Evolutionary conservation across 2,797 vertebrate genomes (phyloP), one percentile per base, ranked within the genome.

Genomic region (Pangasius djambal): DNA sequence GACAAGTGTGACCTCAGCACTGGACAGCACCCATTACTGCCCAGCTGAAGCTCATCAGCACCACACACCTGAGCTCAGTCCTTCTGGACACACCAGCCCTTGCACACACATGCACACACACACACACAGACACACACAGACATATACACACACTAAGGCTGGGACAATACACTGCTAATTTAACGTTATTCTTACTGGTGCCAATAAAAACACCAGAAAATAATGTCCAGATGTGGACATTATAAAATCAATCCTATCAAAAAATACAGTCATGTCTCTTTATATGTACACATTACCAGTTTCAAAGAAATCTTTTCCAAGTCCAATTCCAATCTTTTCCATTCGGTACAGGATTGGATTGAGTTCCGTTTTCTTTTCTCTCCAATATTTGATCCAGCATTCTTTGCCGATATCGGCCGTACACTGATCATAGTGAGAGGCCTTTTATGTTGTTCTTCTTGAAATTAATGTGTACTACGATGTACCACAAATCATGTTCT

Each of bases 31-130:
- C 50, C 81, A 91, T 91, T 90, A 90, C 79, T 90, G 88, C 78
- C 89, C 83, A 90, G 91, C 91, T 92, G 91, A 88, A 92, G 84
- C 88, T 92, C 90, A 92, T 92, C 91, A 92, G 88, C 86, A 67
- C 63, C 88, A 75, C 86, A 88, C 89, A 91, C 90, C 90, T 92
- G 90, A 91, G 91, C 92, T 89, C 89, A 88, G 67, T 84, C 75
- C 77, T 89, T 79, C 81, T 82, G 88, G 87, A 91, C 79, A 88
- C 84, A 86, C 75, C 28, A 55, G 59, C 79, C 59, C 69, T 77
- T 34, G 3, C 83, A 69, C 44, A 81, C 87, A 90, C 78, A 89
- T 86, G 82, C 55, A 83, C 70, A 82, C 86, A 88, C 87, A 78
- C 81, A 22, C 79, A 16, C 72, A 90, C 75, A 83, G 37, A 89